Conservation (phyloP, 2,113 vertebrate species). For the Balaeniceps rex region DNA sequence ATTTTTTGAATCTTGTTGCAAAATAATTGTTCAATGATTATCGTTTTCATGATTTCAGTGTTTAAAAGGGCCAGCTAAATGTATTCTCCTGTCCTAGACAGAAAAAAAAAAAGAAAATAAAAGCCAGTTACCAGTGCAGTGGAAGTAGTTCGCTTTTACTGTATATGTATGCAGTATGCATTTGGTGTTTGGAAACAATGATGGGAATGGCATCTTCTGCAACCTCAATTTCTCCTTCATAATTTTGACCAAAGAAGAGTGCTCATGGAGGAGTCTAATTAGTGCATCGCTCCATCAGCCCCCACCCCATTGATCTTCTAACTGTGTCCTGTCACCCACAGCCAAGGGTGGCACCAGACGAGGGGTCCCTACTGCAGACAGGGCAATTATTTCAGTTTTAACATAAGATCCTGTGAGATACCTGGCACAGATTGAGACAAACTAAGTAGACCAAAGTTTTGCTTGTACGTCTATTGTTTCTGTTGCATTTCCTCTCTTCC, state of each 20-base stretch:
- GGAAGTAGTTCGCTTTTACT: neutral
- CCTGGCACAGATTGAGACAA: neutral
- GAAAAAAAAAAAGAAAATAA: neutral
- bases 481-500: neutral
- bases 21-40: neutral
- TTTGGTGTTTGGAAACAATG: neutral
- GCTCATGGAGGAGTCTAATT: neutral
- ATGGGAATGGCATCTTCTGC: neutral
- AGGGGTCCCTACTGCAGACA: neutral
- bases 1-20: neutral
- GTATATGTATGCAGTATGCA: neutral
- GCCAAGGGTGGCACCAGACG: neutral
- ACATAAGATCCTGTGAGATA: neutral
- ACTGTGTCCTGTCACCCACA: neutral
- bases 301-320: neutral
- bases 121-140: neutral
- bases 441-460: neutral
- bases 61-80: neutral
- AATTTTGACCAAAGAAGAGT: neutral
- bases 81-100: neutral
- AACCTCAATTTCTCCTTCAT: neutral
- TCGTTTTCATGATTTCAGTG: neutral
- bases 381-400: neutral
- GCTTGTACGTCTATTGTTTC: neutral
- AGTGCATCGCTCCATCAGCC: neutral